Evolutionary conservation across 2,888 invertebrate genomes (phyloP).

Genomic region (Agapostemon virescens): DNA sequence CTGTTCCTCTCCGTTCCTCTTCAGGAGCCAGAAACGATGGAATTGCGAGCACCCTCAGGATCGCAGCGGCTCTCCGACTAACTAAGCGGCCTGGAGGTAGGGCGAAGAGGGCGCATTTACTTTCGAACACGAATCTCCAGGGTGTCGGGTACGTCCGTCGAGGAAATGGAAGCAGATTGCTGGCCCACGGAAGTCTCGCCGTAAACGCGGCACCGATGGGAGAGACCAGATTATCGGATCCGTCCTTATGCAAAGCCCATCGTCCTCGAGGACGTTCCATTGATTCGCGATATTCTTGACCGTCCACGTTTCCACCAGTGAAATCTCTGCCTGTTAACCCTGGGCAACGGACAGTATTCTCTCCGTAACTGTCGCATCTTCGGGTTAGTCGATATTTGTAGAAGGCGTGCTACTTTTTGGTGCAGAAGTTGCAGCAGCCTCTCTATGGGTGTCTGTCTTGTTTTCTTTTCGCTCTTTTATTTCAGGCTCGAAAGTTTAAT

Average conservation of each 20-base stretch:
- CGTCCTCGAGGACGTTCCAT: not conserved
- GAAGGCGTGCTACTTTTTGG: no score
- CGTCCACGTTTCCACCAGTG: not conserved
- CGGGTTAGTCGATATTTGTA: no score
- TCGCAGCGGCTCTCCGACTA: slow-evolving; percentile 50
- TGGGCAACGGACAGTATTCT: no score
- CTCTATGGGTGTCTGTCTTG: no score
- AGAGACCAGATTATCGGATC: slow-evolving; percentile 41
- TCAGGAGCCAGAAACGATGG: slow-evolving; percentile 43
- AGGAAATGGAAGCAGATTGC: slow-evolving; percentile 63
- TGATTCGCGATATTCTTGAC: not conserved
- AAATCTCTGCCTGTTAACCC: not conserved
- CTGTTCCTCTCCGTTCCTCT: not conserved
- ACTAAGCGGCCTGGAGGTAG: slow-evolving; percentile 53
- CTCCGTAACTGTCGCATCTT: no score
- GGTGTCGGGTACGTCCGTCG: slow-evolving; percentile 42
- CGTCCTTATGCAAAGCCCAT: slow-evolving; percentile 38
- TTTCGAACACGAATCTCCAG: slow-evolving; percentile 53
- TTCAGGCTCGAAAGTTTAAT: no score
- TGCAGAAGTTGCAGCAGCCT: no score
- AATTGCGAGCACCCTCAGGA: slow-evolving; percentile 48
- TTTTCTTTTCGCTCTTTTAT: no score
- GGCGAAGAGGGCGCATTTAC: slow-evolving; percentile 50
- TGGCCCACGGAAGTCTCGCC: slow-evolving; percentile 43
- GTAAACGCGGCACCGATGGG: slow-evolving; percentile 48